Conservation (phyloP, 1,140 invertebrate species). For the Tenebrio molitor region DNA sequence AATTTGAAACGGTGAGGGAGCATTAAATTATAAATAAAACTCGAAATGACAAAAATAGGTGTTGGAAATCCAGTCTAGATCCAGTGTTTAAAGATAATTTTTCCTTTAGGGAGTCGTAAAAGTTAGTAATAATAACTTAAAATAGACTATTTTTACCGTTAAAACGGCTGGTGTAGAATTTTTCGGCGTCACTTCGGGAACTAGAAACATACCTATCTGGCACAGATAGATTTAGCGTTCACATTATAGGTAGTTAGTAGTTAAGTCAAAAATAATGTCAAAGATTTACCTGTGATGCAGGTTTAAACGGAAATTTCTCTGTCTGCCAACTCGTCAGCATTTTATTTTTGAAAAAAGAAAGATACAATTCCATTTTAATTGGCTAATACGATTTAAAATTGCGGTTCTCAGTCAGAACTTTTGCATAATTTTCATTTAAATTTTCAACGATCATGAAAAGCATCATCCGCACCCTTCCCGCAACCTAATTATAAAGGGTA, state of each 20-base stretch:
- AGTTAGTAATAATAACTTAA: slow-evolving; percentile 28
- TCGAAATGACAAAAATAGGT: slow-evolving; percentile 37
- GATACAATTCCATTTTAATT: slow-evolving; percentile 19
- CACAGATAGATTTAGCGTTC: slow-evolving; percentile 14
- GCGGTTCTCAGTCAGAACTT: slow-evolving; percentile 29
- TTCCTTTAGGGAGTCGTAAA: slow-evolving; percentile 35
- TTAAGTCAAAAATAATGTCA: slow-evolving; percentile 13
- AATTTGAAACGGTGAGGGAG: slow-evolving; percentile 29
- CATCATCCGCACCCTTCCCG: slow-evolving; percentile 33
- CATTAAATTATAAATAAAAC: slow-evolving; percentile 39
- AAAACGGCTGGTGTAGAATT: slow-evolving; percentile 4
- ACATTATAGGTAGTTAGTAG: not conserved
- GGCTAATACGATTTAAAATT: slow-evolving; percentile 13
- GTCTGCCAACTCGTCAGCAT: too few relatives aligned
- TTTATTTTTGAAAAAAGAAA: slow-evolving; percentile 9
- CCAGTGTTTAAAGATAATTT: slow-evolving; percentile 37
- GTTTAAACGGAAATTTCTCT: too few relatives aligned
- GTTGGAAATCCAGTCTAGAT: slow-evolving; percentile 23
- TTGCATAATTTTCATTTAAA: slow-evolving; percentile 40
- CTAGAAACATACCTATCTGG: slow-evolving; percentile 4
- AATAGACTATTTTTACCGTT: slow-evolving; percentile 4
- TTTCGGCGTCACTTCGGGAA: slow-evolving; percentile 9
- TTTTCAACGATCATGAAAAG: slow-evolving; percentile 32
- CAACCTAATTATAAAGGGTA: slow-evolving; percentile 39
- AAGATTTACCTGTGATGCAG: not conserved